phyloP scores from a whole-genome alignment of 2,888 invertebrate species.

The Cosmia pyralina region DNA sequence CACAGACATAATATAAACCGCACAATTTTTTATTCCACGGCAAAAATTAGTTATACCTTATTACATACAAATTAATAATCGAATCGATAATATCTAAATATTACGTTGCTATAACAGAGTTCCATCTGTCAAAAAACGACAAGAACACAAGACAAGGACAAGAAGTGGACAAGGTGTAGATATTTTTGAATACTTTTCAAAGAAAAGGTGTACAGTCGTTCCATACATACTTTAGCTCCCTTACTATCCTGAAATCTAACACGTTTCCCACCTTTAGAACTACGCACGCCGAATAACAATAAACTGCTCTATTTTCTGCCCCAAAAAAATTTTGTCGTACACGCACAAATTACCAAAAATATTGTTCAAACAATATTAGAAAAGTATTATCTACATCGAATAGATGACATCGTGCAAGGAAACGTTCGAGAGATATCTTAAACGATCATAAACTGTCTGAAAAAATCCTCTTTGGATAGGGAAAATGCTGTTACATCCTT shows the following conservation, averaged over 20 bases:
- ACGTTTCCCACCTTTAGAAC: constrained; percentile 7
- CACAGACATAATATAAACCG: no score
- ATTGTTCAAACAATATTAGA: constrained; percentile 55
- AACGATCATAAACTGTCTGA: constrained; percentile 73
- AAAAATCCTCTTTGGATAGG: constrained; percentile 71
- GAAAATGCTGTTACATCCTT: constrained; percentile 41
- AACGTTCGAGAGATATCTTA: constrained; percentile 69
- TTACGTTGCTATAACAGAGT: no score
- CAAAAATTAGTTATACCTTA: no score
- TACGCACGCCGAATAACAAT: constrained; percentile 17
- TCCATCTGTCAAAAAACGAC: no score
- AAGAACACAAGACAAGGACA: no score
- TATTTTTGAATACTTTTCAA: no score
- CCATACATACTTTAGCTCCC: neutral
- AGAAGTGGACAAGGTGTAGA: no score
- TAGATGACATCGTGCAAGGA: constrained; percentile 52
- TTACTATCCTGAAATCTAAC: neutral
- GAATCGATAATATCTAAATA: no score
- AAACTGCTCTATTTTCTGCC: constrained; percentile 21
- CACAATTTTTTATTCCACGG: no score
- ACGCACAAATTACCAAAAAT: constrained; percentile 52
- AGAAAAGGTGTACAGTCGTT: neutral
- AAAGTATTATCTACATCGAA: constrained; percentile 63
- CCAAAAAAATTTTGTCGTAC: constrained; percentile 28
- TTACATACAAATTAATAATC: no score